phyloP scores from a whole-genome alignment of 2,888 invertebrate species.

The Dryococelus australis region DNA sequence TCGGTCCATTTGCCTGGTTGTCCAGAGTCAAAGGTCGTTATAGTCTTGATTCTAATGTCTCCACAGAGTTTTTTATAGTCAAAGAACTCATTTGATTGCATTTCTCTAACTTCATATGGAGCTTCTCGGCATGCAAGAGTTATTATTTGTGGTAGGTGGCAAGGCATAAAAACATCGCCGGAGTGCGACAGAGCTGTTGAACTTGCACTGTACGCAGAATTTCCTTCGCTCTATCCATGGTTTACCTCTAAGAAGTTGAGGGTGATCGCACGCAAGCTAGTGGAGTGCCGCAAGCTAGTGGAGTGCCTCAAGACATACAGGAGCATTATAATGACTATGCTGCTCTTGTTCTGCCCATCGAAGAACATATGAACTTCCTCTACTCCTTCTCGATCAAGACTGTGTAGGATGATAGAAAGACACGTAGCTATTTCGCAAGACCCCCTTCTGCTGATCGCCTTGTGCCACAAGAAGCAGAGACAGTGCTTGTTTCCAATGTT shows the following conservation, averaged over 20 bases:
- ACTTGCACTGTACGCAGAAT: neutral
- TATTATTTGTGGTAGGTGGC: neutral
- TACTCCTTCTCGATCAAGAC: neutral
- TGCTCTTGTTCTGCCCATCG: neutral
- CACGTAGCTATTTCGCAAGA: neutral
- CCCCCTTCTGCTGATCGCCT: constrained; percentile 18
- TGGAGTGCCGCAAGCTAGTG: neutral
- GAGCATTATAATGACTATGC: neutral
- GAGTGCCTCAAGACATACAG: neutral
- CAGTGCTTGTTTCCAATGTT: neutral
- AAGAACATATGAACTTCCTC: neutral
- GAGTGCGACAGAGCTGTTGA: neutral
- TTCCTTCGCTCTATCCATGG: neutral
- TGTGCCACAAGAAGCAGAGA: neutral
- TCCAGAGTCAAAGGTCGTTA: neutral
- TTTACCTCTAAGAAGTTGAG: neutral
- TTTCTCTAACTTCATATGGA: neutral
- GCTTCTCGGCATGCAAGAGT: neutral
- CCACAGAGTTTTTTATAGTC: neutral
- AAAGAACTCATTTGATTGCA: neutral
- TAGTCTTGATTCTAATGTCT: neutral
- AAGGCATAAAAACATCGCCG: neutral
- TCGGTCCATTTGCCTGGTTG: neutral
- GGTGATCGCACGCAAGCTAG: neutral
- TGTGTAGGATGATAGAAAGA: neutral